Evolutionary conservation across 2,113 vertebrate genomes (phyloP), one percentile per base, ranked within the genome.

Genomic region (Tupaia chinensis): DNA sequence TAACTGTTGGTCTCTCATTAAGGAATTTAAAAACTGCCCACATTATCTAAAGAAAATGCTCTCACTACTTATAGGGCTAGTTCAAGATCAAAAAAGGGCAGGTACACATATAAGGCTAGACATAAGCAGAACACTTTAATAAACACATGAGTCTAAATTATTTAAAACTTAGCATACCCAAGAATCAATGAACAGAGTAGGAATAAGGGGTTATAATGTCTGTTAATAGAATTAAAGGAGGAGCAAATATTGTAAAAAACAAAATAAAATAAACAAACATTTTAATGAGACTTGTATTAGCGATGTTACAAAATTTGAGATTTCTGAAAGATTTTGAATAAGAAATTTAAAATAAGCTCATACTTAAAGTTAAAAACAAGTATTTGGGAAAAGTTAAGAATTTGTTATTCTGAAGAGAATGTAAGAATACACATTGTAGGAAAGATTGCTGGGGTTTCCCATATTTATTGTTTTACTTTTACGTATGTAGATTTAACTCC

Each of bases 381-480:
- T 80, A 73, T 86, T 81, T 81, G 60, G 78, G 68, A 85, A 91
- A 83, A 68, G 32, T 81, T 68, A 89, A 74, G 23, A 91, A 88
- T 63, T 32, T 81, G n/a, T 88, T 60, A 89, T 89, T 78, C 34
- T 65, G 4, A 91, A 20, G 77, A 93, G 79, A 95, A 82, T 72
- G 20, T 88, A 94, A 96, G 34, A 85, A 95, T 87, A 94, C 9
- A 89, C 44, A 87, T 79, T 74, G 74, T 83, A 73, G 80, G 77
- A 86, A 93, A 96, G 68, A 84, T 60, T 92, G 44, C 27, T 83
- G 84, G n/a, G 84, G 77, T 89, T 44, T 74, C 86, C 56, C 70
- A 53, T 70, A 89, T 94, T 95, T 97, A 95, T 73, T 87, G 23
- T 83, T 94, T 96, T 74, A 87, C 66, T 96, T 92, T 78, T 92